Base-by-base conservation (phyloP, 2,113 vertebrate genomes). In the Rallus limicola region DNA sequence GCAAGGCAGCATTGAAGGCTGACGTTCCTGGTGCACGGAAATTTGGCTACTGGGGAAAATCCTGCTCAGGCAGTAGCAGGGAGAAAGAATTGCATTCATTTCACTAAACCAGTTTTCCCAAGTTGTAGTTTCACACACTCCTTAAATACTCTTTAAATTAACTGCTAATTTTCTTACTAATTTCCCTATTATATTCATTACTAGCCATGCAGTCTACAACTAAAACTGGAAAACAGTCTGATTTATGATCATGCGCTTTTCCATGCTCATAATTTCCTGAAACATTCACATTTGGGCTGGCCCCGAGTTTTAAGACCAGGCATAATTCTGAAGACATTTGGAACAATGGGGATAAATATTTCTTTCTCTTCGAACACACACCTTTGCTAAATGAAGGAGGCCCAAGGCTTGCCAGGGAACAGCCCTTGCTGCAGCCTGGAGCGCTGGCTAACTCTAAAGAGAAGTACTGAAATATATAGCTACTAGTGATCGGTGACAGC, bases 91-190 rank as follows among this genome's bases (percentile, higher is more conserved):
- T 63, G 69, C 79, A 80, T 69, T 23, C 40, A 67, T 82, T 95
- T 81, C 82, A 71, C 62, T 90, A 75, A 90, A 82, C 48, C 46
- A 82, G 55, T 80, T 87, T 91, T 95, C 89, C 88, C 80, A 90
- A 95, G 79, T 46, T 80, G 87, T 83, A 95, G 71, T 90, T 96
- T 94, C 82, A 87, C 77, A 94, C 83, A 89, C 79, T 86, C 74
- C 82, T 93, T 94, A 95, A 95, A 92, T 88, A 86, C 53, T 88
- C 53, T 62, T 86, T 86, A 86, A 96, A 95, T 97, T 86, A 97
- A 93, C 91, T 93, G 92, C 72, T 94, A 94, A 95, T 95, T 96
- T 96, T 94, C 84, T 82, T 95, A 91, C 83, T 93, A 90, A 97
- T 97, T 96, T 96, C 78, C 83, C 85, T 59, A 96, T 92, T 92